These are phyloP conservation scores for Drosophila cognata DNA, from an alignment of 2,888 invertebrate species.

Conservation along the genomic window DNA sequence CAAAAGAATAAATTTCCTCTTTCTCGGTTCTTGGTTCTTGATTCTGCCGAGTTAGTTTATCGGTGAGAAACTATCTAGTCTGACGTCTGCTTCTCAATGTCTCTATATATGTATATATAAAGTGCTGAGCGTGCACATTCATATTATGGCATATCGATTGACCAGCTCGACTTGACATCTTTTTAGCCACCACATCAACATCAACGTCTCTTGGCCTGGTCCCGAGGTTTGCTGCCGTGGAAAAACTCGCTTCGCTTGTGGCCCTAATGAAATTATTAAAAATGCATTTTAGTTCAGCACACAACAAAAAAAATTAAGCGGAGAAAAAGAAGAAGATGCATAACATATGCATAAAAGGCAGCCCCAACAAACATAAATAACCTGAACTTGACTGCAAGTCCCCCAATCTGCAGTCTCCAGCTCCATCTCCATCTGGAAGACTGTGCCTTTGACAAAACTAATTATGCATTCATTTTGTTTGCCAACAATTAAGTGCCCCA, in stretches of 20 bases:
- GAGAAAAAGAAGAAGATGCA: slow-evolving; percentile 38
- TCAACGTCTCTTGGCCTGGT: slow-evolving; percentile 8
- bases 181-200: slow-evolving; percentile 19
- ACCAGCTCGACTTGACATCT: slow-evolving; percentile 51
- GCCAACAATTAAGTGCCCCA: slow-evolving; percentile 76
- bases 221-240: slow-evolving; percentile 14
- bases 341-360: slow-evolving; percentile 55
- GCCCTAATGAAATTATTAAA: slow-evolving; percentile 80
- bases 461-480: slow-evolving; percentile 80
- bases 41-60: slow-evolving; percentile 34
- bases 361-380: slow-evolving; percentile 64
- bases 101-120: slow-evolving; percentile 47
- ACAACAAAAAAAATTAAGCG: slow-evolving; percentile 32
- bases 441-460: slow-evolving; percentile 63
- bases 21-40: slow-evolving; percentile 13
- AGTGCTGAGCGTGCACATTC: slow-evolving; percentile 64
- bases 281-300: slow-evolving; percentile 68
- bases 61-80: slow-evolving; percentile 66
- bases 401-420: not conserved
- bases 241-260: slow-evolving; percentile 49
- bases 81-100: slow-evolving; percentile 26
- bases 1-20: slow-evolving; percentile 74
- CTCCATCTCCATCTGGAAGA: not conserved
- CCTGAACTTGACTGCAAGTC: slow-evolving; percentile 29
- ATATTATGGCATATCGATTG: slow-evolving; percentile 77